Evolutionary conservation across 2,797 vertebrate genomes (phyloP).

Genomic region (Hemitrygon akajei): DNA sequence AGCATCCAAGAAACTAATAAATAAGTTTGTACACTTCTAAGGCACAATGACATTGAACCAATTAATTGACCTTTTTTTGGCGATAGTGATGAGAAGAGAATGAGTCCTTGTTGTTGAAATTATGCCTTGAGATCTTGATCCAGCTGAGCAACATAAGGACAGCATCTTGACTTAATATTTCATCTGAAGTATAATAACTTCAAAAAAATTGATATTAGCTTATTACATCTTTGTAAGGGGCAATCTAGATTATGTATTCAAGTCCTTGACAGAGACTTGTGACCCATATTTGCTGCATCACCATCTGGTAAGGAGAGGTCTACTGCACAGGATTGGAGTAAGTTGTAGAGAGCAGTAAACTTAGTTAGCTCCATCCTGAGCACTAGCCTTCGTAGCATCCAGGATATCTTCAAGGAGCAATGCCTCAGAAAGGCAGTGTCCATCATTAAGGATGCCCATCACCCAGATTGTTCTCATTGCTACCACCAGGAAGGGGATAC

Average conservation of each 20-base stretch:
- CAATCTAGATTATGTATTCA: background rate
- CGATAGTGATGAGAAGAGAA: background rate
- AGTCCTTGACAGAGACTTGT: background rate
- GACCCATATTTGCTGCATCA: too few relatives aligned
- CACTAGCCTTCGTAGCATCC: too few relatives aligned
- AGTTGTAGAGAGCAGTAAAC: too few relatives aligned
- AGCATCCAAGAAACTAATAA: background rate
- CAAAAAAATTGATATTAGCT: background rate
- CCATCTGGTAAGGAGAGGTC: too few relatives aligned
- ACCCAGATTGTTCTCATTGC: too few relatives aligned
- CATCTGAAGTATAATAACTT: background rate
- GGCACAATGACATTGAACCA: background rate
- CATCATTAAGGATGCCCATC: too few relatives aligned
- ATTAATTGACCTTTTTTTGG: background rate
- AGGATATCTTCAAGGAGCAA: too few relatives aligned
- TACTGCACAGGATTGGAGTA: too few relatives aligned
- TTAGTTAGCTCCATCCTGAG: too few relatives aligned
- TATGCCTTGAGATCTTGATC: background rate
- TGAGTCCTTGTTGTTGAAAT: background rate
- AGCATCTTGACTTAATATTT: background rate
- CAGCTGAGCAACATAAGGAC: background rate
- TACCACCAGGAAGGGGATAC: too few relatives aligned
- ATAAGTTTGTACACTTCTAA: background rate
- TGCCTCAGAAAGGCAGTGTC: too few relatives aligned
- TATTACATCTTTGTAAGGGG: background rate